These are phyloP conservation scores for Alca torda DNA, from an alignment of 2,797 vertebrate genomes.

Conservation along the genomic window DNA sequence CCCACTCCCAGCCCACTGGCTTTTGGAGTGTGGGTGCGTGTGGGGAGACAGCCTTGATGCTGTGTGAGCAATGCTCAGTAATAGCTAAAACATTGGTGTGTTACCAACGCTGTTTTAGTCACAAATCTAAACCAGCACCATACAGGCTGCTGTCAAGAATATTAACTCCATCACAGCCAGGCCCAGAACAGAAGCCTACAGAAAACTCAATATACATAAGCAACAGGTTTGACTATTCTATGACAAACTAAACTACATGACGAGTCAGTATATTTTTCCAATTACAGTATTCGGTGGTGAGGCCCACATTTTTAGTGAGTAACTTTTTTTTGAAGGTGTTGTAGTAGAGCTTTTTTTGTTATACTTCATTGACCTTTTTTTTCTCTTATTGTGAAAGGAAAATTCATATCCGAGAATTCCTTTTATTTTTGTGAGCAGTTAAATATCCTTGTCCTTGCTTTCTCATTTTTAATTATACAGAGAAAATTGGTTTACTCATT, in stretches of 20 bases:
- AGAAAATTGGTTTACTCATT: not conserved
- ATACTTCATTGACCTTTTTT: not conserved
- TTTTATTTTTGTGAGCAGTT: not conserved
- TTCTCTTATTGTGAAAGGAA: not conserved
- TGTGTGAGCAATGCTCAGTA: not conserved
- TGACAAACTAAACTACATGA: not conserved
- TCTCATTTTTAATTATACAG: not conserved
- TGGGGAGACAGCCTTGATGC: too few relatives aligned
- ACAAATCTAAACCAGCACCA: not conserved
- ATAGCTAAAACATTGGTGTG: not conserved
- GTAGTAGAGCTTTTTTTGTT: not conserved
- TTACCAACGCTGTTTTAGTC: not conserved
- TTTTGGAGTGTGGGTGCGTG: too few relatives aligned
- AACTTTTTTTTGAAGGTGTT: not conserved
- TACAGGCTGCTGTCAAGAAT: not conserved
- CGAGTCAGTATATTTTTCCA: not conserved
- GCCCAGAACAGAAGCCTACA: not conserved
- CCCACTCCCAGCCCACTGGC: too few relatives aligned
- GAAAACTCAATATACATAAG: not conserved
- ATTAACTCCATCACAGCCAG: not conserved
- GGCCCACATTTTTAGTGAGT: not conserved
- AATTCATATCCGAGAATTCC: not conserved
- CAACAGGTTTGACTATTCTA: not conserved
- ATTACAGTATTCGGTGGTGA: accelerated
- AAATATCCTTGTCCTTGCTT: not conserved